Base-by-base conservation (phyloP, 2,888 invertebrate genomes). In the Lasioglossum figueresi region DNA sequence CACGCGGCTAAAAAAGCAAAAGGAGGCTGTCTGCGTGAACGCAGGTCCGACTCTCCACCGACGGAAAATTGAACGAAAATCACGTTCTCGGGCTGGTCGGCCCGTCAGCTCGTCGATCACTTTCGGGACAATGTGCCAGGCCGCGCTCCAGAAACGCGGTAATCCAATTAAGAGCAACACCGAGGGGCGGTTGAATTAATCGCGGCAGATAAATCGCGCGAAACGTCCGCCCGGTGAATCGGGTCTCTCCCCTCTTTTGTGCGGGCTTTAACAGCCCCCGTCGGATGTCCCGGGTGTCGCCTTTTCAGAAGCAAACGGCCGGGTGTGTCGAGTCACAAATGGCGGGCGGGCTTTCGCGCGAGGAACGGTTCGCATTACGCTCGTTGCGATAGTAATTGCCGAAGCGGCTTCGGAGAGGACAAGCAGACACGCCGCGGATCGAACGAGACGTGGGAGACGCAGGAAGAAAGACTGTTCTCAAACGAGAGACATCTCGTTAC, bases 381-480 rank as follows among this genome's bases (percentile, higher is more conserved):
- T 80, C 72, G 75, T 86, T 73, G 84, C 82, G 79, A 86, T 88
- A 76, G 87, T 83, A 88, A 88, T 88, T 88, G 84, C 81, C 76
- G 79, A 70, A 73, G 73, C 81, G 66, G 34, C 77, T 86, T 79
- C 77, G 43, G 71, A 75, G 75, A 80, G 71, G 68, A 45, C 72
- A 12, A 27, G 71, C 19, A 72, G 68, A 52, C 63, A n/a, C 37
- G 59, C 27, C 19, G 71, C 66, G 56, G 52, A 43, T 40, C 45
- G 56, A 45, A 45, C 45, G 19, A 68, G 52, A 43, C 31, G 40
- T 40, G 45, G 27, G 40, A 19, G 68, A 45, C 73, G n/a, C 12
- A 56, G n/a, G 45, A 52, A 31, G 27, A 48, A 68, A 43, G 31
- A 63, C 16, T 63, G 23, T 63, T 63, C 31, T 63, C 31, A 6